Evolutionary conservation across 2,888 invertebrate species (phyloP).

Genomic region (Andrena camellia): DNA sequence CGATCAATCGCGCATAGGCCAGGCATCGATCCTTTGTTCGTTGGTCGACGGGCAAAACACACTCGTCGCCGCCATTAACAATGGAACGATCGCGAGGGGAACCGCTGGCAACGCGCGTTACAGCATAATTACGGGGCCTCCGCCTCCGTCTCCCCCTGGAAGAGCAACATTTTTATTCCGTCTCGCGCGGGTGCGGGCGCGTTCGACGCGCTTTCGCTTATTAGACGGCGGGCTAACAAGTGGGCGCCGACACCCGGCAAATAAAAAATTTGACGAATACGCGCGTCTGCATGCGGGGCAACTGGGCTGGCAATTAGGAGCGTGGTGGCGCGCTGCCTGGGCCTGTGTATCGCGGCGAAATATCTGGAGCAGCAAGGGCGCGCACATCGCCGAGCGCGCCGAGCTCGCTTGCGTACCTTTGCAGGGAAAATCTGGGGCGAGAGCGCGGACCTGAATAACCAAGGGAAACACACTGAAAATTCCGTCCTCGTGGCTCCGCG

Average conservation of each 20-base stretch:
- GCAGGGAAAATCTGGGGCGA: conserved; percentile 63
- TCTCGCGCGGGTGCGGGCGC: conserved; percentile 34
- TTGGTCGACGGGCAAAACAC: not conserved
- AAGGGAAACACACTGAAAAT: conserved; percentile 60
- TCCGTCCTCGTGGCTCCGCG: conserved; percentile 50
- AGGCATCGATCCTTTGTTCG: conserved; percentile 29
- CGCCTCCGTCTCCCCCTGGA: conserved; percentile 19
- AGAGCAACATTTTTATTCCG: conserved; percentile 58
- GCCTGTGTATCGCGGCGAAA: conserved; percentile 41
- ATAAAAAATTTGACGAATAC: conserved; percentile 59
- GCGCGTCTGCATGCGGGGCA: conserved; percentile 30
- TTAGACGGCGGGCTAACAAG: conserved; percentile 56
- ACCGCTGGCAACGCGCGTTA: conserved; percentile 50
- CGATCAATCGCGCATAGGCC: conserved; percentile 18
- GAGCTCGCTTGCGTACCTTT: conserved; percentile 48
- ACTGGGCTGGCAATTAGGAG: conserved; percentile 57
- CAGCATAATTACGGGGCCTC: conserved; percentile 55
- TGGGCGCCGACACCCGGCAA: conserved; percentile 40
- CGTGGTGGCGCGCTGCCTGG: conserved; percentile 14
- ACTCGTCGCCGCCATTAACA: conserved; percentile 39
- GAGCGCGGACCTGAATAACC: conserved; percentile 61
- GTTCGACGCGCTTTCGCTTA: conserved; percentile 49
- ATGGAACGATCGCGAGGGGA: conserved; percentile 18
- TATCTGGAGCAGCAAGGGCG: conserved; percentile 60
- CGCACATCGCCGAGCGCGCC: conserved; percentile 31